Evolutionary conservation across 2,888 invertebrate species (phyloP), one percentile per base, ranked within the genome.

Genomic region (Halictus quadricinctus): DNA sequence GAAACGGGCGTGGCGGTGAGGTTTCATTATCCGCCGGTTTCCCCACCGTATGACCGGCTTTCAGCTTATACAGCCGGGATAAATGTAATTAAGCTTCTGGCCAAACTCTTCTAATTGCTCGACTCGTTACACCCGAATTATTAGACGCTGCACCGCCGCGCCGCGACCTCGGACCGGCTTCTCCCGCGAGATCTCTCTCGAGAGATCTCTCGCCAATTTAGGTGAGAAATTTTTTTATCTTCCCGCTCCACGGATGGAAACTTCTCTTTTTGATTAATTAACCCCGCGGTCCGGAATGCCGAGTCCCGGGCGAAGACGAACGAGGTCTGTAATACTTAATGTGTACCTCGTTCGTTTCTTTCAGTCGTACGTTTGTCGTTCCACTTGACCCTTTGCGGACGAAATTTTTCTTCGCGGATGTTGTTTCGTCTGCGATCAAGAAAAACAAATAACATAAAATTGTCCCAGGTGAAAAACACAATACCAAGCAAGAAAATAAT

Each of bases 91-190:
- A 91, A 90, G 88, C 89, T 82, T 84, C 89, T 89, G 91, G 89
- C 91, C 89, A 89, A 91, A 91, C 89, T 90, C 88, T 88, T 91
- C 91, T 91, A 92, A 93, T 93, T 92, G 90, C 89, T 84, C 88
- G 87, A 90, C 89, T 91, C 91, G 88, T 92, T 93, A 91, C 88
- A 85, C 86, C 86, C 76, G 64, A 85, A 90, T 87, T 84, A 79
- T 70, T 69, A 69, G 36, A 70, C 70, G 43, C n/a, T 10, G 29
- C 29, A n/a, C n/a, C 58, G 46, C n/a, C 25, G 25, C 64, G 13
- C 2, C 43, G 41, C 41, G 43, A 41, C 29, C 64, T 58, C 58
- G 58, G 21, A 8, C 29, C 36, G 7, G 41, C 21, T 36, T 41
- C 66, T 18, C 36, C 66, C 66, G 18, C 29, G 36, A 29, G 36